These are phyloP conservation scores for Zalophus californianus DNA, from an alignment of 2,797 vertebrate genomes.

Conservation along the genomic window DNA sequence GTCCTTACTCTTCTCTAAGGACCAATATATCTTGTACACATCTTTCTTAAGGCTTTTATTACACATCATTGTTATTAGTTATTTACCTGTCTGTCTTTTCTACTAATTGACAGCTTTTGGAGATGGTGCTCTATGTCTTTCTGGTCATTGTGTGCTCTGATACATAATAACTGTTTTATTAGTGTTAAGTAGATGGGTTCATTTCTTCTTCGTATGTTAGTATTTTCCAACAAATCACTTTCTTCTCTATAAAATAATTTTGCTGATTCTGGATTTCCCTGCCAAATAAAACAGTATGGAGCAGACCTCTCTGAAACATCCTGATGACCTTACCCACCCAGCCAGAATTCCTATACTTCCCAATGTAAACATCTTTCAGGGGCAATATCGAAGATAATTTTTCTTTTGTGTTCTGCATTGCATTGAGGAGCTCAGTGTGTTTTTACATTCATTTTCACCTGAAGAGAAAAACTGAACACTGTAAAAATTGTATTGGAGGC, in stretches of 20 bases:
- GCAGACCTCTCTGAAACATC: neutral
- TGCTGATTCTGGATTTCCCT: neutral
- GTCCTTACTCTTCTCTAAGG: neutral
- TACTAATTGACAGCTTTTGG: neutral
- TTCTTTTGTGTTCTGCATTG: neutral
- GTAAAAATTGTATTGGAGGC: neutral
- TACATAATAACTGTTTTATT: neutral
- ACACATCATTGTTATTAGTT: neutral
- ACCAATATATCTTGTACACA: neutral
- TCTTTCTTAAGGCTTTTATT: neutral
- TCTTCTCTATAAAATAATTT: conserved; percentile 22
- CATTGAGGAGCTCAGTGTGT: neutral
- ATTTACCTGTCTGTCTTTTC: neutral
- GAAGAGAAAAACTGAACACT: neutral
- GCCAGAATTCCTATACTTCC: neutral
- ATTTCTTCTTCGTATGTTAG: neutral
- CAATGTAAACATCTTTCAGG: neutral
- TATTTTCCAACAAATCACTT: neutral
- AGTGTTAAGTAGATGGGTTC: neutral
- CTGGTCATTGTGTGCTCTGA: neutral
- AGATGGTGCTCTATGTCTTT: neutral
- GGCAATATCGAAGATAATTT: neutral
- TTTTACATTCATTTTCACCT: neutral
- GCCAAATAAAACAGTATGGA: neutral
- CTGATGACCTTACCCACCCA: neutral